phyloP scores from a whole-genome alignment of 2,888 invertebrate genomes.

The Sinohyriopsis cumingii region DNA sequence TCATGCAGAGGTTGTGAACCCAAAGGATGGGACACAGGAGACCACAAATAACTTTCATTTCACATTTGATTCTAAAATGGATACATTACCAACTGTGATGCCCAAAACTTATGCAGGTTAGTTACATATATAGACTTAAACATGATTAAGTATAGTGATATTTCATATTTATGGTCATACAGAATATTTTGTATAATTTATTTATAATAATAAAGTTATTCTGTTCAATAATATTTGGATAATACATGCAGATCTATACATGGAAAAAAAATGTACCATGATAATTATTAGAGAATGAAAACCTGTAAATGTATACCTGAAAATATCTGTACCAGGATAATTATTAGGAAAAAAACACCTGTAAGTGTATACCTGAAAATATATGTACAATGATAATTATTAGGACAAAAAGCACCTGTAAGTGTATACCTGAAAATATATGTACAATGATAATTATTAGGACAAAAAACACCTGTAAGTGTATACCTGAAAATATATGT shows the following conservation, averaged over 20 bases:
- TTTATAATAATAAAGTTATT: no score
- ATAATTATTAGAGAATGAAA: no score
- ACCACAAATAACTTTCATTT: constrained; percentile 85
- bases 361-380: background rate
- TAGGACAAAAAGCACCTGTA: background rate
- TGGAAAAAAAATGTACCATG: no score
- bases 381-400: background rate
- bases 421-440: background rate
- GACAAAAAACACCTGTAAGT: no score
- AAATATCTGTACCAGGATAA: no score
- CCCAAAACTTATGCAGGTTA: constrained; percentile 81
- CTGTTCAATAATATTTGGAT: no score
- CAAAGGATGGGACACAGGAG: constrained; percentile 75
- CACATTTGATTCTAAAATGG: constrained; percentile 76
- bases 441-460: no score
- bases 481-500: no score
- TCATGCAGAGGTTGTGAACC: constrained; percentile 80
- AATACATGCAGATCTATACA: no score
- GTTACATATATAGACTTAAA: background rate
- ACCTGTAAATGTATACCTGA: no score
- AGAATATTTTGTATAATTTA: no score
- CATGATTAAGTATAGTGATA: background rate
- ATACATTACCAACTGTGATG: constrained; percentile 74
- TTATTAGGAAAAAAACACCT: background rate
- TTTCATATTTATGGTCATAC: no score